These are phyloP conservation scores for Bufo gargarizans DNA, from an alignment of 2,113 vertebrate genomes.

Conservation along the genomic window DNA sequence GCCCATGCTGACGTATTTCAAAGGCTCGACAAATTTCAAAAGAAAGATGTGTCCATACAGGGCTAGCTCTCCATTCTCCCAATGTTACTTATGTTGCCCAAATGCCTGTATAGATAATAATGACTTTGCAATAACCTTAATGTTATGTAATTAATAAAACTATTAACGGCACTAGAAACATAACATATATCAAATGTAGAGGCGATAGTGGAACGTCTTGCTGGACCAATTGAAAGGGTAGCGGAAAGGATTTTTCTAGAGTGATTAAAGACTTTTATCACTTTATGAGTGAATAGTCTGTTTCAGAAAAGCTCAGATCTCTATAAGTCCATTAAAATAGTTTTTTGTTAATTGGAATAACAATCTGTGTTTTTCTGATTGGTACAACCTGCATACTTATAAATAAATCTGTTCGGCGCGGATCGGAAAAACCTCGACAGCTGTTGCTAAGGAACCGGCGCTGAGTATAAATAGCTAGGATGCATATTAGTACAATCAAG, in stretches of 20 bases:
- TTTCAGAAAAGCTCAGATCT: background rate
- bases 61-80: too few relatives aligned
- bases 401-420: constrained; percentile 36
- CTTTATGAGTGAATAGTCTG: background rate
- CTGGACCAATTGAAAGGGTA: background rate
- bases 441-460: constrained; percentile 39
- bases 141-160: background rate
- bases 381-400: constrained; percentile 33
- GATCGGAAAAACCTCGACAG: constrained; percentile 3
- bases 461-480: constrained; percentile 33
- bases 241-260: background rate
- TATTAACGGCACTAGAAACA: background rate
- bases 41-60: too few relatives aligned
- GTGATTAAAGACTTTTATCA: constrained; percentile 18
- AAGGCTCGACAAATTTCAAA: too few relatives aligned
- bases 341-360: constrained; percentile 20
- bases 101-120: background rate
- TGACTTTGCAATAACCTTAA: background rate
- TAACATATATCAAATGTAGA: background rate
- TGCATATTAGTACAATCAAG: constrained; percentile 22
- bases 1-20: too few relatives aligned
- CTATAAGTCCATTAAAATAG: background rate
- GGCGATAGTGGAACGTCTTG: background rate
- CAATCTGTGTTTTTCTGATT: constrained; percentile 26
- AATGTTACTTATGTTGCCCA: too few relatives aligned